Base-by-base conservation (phyloP, 2,888 invertebrate species). In the Aspidiotus destructor region DNA sequence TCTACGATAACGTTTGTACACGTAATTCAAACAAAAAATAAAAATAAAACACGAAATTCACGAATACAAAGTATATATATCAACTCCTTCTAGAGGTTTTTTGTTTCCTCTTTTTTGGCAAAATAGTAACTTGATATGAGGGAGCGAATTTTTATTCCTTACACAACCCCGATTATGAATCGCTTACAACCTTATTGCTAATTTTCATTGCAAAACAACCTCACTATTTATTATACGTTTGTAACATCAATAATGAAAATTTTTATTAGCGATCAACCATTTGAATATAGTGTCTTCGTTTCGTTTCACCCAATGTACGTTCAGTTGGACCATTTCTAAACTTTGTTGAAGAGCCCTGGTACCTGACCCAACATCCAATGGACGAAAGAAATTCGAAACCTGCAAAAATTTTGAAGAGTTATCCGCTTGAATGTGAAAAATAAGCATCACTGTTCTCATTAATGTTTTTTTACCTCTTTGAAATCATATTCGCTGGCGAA, bases 321-420 rank as follows among this genome's bases (percentile, higher is more conserved):
- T 92, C 17, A 89, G 81, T 11, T 86, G 85, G 40, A 91, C 88
- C 1, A 84, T 87, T 77, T 92, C 92, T 60, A 91, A 76, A 13
- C 89, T 88, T 72, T 87, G 86, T 42, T 85, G 80, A 13, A 87
- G 82, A 0, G 88, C 86, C 74, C 82, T 71, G 74, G 80, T 71
- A 73, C 85, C 84, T 9, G 82, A 81, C 3, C 84, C 84, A 17
- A 84, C 79, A 65, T 83, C 80, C 61, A 80, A 77, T 54, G 79
- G 77, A 54, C 77, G 77, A 76, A 85, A 86, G 72, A 85, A 80
- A 65, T 82, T 81, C 69, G 82, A 82, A 60, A 86, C 84, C 86
- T 86, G 77, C 10, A 72, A 73, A 28, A 52, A 15, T 40, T 16
- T 40, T 17, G 13, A 16, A 17, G 15, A 16, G 28, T 58, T 11